These are phyloP conservation scores for Anoplius nigerrimus DNA, from an alignment of 2,888 invertebrate species.

Conservation along the genomic window DNA sequence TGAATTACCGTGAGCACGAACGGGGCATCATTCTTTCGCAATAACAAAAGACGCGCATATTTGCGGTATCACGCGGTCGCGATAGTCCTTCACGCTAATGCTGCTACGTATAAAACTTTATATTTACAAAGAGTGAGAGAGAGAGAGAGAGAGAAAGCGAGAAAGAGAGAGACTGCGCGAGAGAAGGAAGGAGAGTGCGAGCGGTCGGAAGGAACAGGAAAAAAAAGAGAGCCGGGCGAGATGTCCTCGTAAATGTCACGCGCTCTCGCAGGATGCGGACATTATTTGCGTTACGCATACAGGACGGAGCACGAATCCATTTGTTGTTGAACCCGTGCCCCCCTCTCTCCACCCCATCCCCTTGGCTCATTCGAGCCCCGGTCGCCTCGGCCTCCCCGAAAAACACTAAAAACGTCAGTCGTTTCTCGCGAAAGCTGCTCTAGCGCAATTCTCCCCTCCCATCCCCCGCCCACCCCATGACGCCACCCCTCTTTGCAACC, in stretches of 20 bases:
- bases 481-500: background rate
- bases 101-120: background rate
- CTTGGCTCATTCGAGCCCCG: background rate
- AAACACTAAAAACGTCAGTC: conserved; percentile 27
- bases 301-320: conserved; percentile 1
- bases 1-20: too few relatives aligned
- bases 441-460: background rate
- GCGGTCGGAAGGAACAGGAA: conserved; percentile 3
- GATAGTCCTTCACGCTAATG: too few relatives aligned
- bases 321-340: conserved; percentile 6
- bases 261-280: conserved; percentile 3
- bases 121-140: background rate
- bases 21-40: too few relatives aligned
- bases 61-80: too few relatives aligned
- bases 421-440: conserved; percentile 16
- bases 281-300: conserved; percentile 8
- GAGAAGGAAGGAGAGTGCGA: conserved; percentile 8
- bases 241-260: conserved; percentile 13
- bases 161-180: background rate
- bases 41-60: too few relatives aligned
- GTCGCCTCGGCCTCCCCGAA: conserved; percentile 2
- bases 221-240: conserved; percentile 1
- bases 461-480: background rate
- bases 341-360: background rate
- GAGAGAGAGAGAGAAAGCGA: background rate